A percentile compares a stretch with the other conserved stretches of the same genome.
Conservation (phyloP, 1,140 invertebrate genomes). For the Telenomus remus region DNA sequence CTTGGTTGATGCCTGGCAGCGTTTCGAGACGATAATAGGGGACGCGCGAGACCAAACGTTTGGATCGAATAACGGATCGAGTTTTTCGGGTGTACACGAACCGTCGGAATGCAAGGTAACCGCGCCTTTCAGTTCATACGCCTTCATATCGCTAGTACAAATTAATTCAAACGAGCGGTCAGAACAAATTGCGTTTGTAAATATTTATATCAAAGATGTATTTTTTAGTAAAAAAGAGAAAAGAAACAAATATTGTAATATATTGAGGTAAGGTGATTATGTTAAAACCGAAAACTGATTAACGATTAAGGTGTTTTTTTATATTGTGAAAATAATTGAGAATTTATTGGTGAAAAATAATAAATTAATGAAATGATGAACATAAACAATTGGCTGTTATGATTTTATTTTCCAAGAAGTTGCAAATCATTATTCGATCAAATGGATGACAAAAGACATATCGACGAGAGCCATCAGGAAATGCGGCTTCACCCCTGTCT, state of each 20-base stretch:
- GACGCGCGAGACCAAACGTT: slow-evolving; percentile 3
- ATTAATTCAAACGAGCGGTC: slow-evolving; percentile 18
- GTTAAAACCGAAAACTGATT: not conserved
- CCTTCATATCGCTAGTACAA: slow-evolving; percentile 16
- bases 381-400: no score
- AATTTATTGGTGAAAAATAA: not conserved
- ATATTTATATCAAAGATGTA: slow-evolving; percentile 24
- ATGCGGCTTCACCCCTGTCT: slow-evolving; percentile 1
- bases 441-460: slow-evolving; percentile 15
- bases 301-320: slow-evolving; percentile 16
- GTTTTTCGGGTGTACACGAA: not conserved
- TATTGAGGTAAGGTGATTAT: not conserved
- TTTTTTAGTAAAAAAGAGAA: not conserved
- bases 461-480: slow-evolving; percentile 10
- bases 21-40: slow-evolving; percentile 34
- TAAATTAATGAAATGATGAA: not conserved
- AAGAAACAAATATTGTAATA: slow-evolving; percentile 5
- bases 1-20: slow-evolving; percentile 18
- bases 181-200: slow-evolving; percentile 10
- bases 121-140: not conserved
- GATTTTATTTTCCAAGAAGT: not conserved
- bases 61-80: slow-evolving; percentile 13
- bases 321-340: slow-evolving; percentile 10
- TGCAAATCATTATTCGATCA: slow-evolving; percentile 13
- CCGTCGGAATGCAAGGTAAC: not conserved